Evolutionary conservation across 1,140 invertebrate genomes (phyloP).

Genomic region (Pteromalus puparum): DNA sequence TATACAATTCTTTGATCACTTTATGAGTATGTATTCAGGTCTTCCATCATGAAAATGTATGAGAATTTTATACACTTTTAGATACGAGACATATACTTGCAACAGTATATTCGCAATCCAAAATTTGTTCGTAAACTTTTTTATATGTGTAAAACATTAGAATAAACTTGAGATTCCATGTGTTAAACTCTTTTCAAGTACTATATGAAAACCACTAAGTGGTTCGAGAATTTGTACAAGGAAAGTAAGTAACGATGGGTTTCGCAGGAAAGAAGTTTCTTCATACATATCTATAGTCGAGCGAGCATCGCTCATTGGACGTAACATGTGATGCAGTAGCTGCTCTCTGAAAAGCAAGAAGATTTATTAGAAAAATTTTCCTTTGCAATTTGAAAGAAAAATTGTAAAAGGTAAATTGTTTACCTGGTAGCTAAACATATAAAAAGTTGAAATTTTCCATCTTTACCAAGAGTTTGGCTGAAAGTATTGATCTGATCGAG

Average conservation of each 20-base stretch:
- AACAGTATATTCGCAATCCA: constrained; percentile 14
- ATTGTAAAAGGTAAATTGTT: constrained; percentile 23
- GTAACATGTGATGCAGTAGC: constrained; percentile 91
- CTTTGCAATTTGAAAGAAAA: not conserved
- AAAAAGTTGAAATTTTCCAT: constrained; percentile 98
- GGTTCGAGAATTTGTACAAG: constrained; percentile 94
- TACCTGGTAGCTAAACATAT: constrained; percentile 85
- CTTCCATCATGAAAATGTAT: not conserved
- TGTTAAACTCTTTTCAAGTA: constrained; percentile 94
- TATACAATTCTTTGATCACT: constrained; percentile 36
- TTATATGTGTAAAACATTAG: constrained; percentile 55
- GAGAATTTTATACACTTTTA: constrained; percentile 37
- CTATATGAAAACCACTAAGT: constrained; percentile 94
- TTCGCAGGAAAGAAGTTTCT: constrained; percentile 94
- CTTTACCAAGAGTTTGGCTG: constrained; percentile 93
- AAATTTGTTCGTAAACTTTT: constrained; percentile 31
- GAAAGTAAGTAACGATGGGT: constrained; percentile 89
- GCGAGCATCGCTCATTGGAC: constrained; percentile 89
- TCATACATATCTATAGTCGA: constrained; percentile 96
- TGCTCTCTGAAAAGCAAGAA: constrained; percentile 85
- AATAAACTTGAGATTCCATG: constrained; percentile 87
- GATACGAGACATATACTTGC: not conserved
- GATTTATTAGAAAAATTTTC: not conserved
- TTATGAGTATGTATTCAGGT: constrained; percentile 46
- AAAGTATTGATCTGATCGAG: constrained; percentile 90